Evolutionary conservation across 1,140 invertebrate genomes (phyloP).

Genomic region (Papilio dardanus): DNA sequence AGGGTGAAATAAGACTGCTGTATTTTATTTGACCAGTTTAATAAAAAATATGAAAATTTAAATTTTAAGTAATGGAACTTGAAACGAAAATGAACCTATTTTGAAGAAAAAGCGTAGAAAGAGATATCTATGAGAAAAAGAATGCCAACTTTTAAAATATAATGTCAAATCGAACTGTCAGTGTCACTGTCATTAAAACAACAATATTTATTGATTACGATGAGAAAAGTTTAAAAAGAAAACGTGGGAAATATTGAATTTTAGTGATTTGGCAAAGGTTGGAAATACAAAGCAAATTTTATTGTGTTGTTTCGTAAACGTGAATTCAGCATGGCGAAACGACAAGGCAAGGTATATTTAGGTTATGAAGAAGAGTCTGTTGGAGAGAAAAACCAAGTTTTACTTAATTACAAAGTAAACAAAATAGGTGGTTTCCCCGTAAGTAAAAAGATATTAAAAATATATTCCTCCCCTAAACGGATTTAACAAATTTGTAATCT

Average conservation of each 20-base stretch:
- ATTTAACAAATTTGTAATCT: constrained; percentile 19
- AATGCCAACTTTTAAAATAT: background rate
- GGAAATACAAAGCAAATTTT: background rate
- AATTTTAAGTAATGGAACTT: background rate
- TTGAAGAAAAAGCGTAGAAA: too few relatives aligned
- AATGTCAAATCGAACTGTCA: background rate
- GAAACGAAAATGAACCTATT: background rate
- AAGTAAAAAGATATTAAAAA: too few relatives aligned
- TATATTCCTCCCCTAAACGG: background rate
- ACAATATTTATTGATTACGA: background rate
- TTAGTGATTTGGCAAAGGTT: background rate
- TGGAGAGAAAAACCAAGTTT: constrained; percentile 45
- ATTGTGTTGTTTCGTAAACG: background rate
- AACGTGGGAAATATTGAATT: background rate
- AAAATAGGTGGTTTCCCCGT: constrained; percentile 47
- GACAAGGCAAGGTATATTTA: constrained; percentile 49
- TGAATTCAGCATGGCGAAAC: constrained; percentile 45
- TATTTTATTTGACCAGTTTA: too few relatives aligned
- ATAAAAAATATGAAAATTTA: too few relatives aligned
- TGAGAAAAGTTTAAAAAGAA: background rate
- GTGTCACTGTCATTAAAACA: background rate
- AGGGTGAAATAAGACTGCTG: too few relatives aligned
- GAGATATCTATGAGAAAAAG: too few relatives aligned
- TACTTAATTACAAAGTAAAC: constrained; percentile 47
- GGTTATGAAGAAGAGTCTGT: constrained; percentile 51